Percentiles rank a stretch among this genome's conserved stretches.
These are phyloP conservation scores for Caerostris darwini DNA, from an alignment of 1,140 invertebrate genomes.

Conservation along the genomic window DNA sequence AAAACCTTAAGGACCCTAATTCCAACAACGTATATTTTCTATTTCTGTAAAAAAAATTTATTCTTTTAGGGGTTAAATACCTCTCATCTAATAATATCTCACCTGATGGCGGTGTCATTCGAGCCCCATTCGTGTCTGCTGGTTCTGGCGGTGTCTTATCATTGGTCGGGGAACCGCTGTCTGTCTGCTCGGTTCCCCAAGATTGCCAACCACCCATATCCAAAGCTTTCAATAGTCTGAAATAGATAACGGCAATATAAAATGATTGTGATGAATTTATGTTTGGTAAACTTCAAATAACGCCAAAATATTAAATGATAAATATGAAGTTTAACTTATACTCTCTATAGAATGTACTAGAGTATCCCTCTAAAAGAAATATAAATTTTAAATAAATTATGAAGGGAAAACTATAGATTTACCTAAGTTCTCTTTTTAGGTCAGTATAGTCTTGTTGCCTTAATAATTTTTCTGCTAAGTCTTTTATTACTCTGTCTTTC, in stretches of 20 bases:
- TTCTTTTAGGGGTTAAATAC: too few species aligned
- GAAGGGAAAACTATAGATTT: conserved; percentile 41
- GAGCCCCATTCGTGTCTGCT: conserved; percentile 52
- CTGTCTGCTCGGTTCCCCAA: conserved; percentile 53
- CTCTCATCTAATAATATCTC: too few species aligned
- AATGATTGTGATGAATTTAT: neutral
- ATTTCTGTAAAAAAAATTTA: too few species aligned
- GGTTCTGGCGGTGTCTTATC: conserved; percentile 45
- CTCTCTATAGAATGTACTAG: too few species aligned
- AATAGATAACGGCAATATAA: neutral
- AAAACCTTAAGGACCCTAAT: too few species aligned
- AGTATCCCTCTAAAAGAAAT: too few species aligned
- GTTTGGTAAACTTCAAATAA: neutral
- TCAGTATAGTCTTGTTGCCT: conserved; percentile 94
- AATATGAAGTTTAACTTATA: too few species aligned
- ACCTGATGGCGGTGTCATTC: conserved; percentile 66
- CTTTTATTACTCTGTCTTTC: conserved; percentile 91
- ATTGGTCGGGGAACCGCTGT: conserved; percentile 27
- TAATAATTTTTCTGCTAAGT: conserved; percentile 92
- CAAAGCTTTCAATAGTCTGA: conserved; percentile 64
- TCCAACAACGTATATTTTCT: too few species aligned
- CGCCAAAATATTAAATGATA: too few species aligned
- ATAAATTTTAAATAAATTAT: too few species aligned
- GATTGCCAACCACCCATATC: conserved; percentile 73
- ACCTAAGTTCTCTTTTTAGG: conserved; percentile 91